Evolutionary conservation across 2,113 vertebrate genomes (phyloP).

Genomic region (Felis catus): DNA sequence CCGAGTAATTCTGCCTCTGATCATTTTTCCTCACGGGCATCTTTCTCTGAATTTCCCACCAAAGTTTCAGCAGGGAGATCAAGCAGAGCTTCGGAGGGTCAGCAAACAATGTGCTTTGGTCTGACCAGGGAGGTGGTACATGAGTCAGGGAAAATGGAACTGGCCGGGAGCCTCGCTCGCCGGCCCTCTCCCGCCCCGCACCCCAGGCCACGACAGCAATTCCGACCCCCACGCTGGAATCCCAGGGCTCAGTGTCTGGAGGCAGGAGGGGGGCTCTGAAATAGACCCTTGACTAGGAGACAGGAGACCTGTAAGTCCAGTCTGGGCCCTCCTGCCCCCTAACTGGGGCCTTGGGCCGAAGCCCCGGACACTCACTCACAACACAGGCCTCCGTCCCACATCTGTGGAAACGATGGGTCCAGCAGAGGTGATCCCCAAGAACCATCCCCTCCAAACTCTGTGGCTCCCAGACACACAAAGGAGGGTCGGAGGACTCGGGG

Average conservation of each 20-base stretch:
- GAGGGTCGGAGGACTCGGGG: rapidly evolving
- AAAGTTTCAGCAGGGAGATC: not conserved
- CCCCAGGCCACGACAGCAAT: not conserved
- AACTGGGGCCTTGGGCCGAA: not conserved
- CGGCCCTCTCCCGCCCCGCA: not conserved
- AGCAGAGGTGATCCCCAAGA: not conserved
- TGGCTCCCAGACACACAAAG: not conserved
- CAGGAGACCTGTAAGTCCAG: not conserved
- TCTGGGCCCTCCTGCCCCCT: not conserved
- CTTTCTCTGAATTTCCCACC: conserved; percentile 46
- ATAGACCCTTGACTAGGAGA: not conserved
- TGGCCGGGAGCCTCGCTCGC: not conserved
- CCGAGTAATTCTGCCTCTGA: not conserved
- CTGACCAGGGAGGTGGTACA: not conserved
- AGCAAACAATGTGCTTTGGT: conserved; percentile 36
- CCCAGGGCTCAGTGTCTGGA: not conserved
- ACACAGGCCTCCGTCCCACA: not conserved
- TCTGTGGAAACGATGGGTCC: not conserved
- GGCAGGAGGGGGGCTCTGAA: not conserved
- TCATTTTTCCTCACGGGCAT: not conserved
- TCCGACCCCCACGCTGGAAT: not conserved
- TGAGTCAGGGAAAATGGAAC: conserved; percentile 28
- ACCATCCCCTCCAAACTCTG: not conserved
- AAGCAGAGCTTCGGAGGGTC: not conserved
- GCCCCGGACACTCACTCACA: not conserved